A percentile compares a stretch with the other conserved stretches of the same genome.
Conservation (phyloP, 2,113 vertebrate species). For the Myocastor coypus region DNA sequence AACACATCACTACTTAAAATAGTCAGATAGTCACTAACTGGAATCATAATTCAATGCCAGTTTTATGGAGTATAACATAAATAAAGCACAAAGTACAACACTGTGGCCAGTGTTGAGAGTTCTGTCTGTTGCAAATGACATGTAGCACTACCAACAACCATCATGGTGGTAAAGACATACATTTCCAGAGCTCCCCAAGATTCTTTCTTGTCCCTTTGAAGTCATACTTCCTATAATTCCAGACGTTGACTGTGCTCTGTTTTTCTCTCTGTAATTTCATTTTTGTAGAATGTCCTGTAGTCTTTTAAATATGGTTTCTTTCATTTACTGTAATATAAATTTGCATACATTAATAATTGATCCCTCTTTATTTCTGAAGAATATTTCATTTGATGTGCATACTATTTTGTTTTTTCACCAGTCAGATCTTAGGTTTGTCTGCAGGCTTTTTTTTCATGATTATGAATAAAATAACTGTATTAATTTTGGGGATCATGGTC, state of each 20-base stretch:
- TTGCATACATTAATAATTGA: background rate
- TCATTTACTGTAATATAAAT: background rate
- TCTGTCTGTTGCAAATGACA: background rate
- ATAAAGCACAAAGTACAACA: background rate
- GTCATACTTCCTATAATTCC: background rate
- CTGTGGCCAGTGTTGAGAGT: background rate
- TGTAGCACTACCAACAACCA: background rate
- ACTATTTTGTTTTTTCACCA: background rate
- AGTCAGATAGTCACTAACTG: background rate
- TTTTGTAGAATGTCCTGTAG: background rate
- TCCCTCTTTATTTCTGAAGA: background rate
- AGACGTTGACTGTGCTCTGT: background rate
- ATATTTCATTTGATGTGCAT: background rate
- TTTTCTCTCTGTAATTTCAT: background rate
- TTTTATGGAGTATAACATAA: conserved; percentile 10
- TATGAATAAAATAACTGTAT: background rate
- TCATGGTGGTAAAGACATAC: background rate
- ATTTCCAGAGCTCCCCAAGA: background rate
- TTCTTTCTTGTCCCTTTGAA: background rate
- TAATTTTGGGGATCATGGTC: background rate
- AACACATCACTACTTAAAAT: conserved; percentile 25
- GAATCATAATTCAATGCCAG: background rate
- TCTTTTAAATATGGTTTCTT: background rate
- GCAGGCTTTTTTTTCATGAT: background rate
- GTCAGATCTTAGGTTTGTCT: background rate